Conservation (phyloP, 2,888 invertebrate genomes). For the Sinelater perroti region DNA sequence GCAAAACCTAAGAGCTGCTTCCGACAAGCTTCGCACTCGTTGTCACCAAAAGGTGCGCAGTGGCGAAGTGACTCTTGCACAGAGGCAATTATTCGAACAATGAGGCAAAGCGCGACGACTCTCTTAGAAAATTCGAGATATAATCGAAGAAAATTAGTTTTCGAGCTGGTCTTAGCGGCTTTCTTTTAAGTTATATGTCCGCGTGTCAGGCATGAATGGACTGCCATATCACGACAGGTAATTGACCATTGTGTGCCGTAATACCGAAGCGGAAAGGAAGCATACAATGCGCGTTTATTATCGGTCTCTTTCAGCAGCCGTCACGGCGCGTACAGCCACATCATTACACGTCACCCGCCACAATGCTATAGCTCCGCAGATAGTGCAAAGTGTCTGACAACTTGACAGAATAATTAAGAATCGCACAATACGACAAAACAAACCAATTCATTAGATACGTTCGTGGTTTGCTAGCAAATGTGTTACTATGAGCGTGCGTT, state of each 20-base stretch:
- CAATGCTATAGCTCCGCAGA: conserved; percentile 50
- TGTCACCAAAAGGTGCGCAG: conserved; percentile 16
- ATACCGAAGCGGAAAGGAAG: conserved; percentile 55
- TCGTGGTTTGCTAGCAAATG: conserved; percentile 23
- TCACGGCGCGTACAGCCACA: conserved; percentile 54
- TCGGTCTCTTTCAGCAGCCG: conserved; percentile 57
- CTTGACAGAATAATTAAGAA: conserved; percentile 59
- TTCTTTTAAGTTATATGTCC: conserved; percentile 46
- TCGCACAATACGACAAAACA: conserved; percentile 54
- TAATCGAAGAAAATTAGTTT: conserved; percentile 51
- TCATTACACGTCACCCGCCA: conserved; percentile 55
- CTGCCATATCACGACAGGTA: conserved; percentile 58
- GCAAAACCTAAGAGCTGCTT: conserved; percentile 8
- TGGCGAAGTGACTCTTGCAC: conserved; percentile 23
- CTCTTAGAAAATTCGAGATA: conserved; percentile 47
- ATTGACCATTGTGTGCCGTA: conserved; percentile 57
- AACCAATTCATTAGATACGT: conserved; percentile 47
- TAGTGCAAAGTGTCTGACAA: conserved; percentile 55
- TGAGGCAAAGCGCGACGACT: conserved; percentile 36
- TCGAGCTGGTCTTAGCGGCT: conserved; percentile 43
- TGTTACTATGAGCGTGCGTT: no score
- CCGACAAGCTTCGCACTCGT: conserved; percentile 13
- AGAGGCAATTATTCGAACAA: conserved; percentile 39
- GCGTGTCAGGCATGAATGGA: conserved; percentile 47
- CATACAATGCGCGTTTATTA: conserved; percentile 58